Conservation (phyloP, 92 coral and sea anemone genomes). For the Zoanthus solanderi region DNA sequence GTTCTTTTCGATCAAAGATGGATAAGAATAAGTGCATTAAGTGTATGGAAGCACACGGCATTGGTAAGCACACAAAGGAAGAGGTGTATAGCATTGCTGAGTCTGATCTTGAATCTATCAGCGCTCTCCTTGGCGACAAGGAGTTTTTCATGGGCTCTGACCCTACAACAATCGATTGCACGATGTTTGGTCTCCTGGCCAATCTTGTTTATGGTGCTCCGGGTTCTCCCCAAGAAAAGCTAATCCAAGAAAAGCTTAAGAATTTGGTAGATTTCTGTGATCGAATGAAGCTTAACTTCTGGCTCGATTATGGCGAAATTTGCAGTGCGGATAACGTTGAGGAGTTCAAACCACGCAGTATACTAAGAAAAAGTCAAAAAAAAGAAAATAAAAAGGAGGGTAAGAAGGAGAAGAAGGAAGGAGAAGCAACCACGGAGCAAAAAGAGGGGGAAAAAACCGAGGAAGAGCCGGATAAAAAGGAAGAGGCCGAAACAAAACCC, state of each 20-base stretch:
- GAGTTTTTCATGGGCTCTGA: slow-evolving; percentile 95
- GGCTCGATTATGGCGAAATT: slow-evolving; percentile 94
- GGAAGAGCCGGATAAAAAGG: slow-evolving; percentile 60
- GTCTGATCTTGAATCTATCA: slow-evolving; percentile 82
- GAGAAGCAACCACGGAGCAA: slow-evolving; percentile 63
- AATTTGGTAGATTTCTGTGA: slow-evolving; percentile 90
- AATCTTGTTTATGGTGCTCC: slow-evolving; percentile 86
- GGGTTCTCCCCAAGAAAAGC: slow-evolving; percentile 90
- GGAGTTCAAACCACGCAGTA: slow-evolving; percentile 87
- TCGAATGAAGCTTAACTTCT: slow-evolving; percentile 91
- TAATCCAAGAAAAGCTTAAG: slow-evolving; percentile 85
- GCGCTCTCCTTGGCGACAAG: slow-evolving; percentile 85
- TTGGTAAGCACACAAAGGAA: slow-evolving; percentile 95
- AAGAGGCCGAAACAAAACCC: slow-evolving; percentile 54
- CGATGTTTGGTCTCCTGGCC: slow-evolving; percentile 95
- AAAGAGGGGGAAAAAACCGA: slow-evolving; percentile 64
- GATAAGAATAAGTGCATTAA: slow-evolving; percentile 96
- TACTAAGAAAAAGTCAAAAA: slow-evolving; percentile 82
- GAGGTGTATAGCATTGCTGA: slow-evolving; percentile 96
- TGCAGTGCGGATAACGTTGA: slow-evolving; percentile 90
- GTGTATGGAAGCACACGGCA: slow-evolving; percentile 97
- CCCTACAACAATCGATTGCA: slow-evolving; percentile 93
- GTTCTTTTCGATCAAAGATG: slow-evolving; percentile 90
- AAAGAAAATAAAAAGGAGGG: slow-evolving; percentile 71
- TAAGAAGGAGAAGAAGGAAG: slow-evolving; percentile 47